Evolutionary conservation across 2,797 vertebrate genomes (phyloP).

Genomic region (Miichthys miiuy): DNA sequence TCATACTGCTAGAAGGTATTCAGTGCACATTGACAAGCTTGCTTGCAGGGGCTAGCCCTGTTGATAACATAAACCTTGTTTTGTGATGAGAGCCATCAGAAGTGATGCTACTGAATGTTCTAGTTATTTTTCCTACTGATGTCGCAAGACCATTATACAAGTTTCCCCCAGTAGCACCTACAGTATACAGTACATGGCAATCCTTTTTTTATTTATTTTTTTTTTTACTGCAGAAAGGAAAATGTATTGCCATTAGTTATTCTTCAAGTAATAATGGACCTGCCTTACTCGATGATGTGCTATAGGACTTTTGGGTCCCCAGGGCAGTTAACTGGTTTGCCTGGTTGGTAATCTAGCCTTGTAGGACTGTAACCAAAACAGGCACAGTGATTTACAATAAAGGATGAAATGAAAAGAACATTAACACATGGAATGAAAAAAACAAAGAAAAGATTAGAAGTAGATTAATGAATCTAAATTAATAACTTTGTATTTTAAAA

Average conservation of each 20-base stretch:
- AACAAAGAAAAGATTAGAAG: not conserved
- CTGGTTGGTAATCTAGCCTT: conserved; percentile 2
- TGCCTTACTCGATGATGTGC: conserved; percentile 5
- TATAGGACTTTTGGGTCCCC: conserved; percentile 4
- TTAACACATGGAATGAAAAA: not conserved
- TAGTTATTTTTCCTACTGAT: not conserved
- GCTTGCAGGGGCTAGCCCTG: not conserved
- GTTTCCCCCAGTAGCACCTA: not conserved
- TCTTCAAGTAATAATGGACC: not conserved
- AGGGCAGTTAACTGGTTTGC: not conserved
- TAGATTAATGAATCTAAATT: not conserved
- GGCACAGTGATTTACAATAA: not conserved
- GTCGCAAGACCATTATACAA: not conserved
- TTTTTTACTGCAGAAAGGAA: not conserved
- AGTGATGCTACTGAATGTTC: not conserved
- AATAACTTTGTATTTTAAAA: not conserved
- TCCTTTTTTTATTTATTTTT: not conserved
- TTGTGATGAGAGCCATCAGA: not conserved
- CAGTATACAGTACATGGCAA: too few species aligned
- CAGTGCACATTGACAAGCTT: too few species aligned
- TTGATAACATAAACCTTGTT: not conserved
- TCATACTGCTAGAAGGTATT: not conserved
- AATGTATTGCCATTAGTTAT: not conserved
- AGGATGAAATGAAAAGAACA: not conserved
- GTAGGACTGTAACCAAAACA: not conserved